A percentile compares a stretch with the other conserved stretches of the same genome.
phyloP scores from a whole-genome alignment of 2,113 vertebrate species.

The Python bivittatus region DNA sequence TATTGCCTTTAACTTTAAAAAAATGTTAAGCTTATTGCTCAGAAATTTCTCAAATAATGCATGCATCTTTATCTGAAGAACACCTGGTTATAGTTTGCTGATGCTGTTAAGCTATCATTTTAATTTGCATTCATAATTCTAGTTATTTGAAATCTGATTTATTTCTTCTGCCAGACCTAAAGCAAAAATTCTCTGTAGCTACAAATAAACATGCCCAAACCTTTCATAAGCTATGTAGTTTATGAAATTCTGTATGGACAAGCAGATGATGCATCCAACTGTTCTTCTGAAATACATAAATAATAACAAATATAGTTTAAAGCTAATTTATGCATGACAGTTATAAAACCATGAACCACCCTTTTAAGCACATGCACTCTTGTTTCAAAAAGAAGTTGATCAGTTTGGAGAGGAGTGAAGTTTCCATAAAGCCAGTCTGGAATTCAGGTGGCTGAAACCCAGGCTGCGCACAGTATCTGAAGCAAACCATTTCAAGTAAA shows the following conservation, averaged over 20 bases:
- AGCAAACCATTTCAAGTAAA: background rate
- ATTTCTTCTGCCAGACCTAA: conserved; percentile 15
- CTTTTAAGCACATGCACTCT: background rate
- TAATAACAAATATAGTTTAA: conserved; percentile 7
- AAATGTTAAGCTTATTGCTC: background rate
- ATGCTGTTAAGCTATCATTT: background rate
- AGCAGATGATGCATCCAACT: conserved; percentile 2
- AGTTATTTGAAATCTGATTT: background rate
- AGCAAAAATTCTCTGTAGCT: background rate
- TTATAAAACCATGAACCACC: background rate
- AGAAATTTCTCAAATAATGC: background rate
- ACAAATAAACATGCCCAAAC: conserved; percentile 9
- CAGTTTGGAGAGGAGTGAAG: background rate
- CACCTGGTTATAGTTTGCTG: background rate
- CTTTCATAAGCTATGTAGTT: conserved; percentile 13
- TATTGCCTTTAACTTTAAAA: conserved; percentile 16
- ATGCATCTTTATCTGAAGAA: conserved; percentile 20
- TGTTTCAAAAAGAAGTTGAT: conserved; percentile 1
- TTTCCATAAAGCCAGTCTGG: background rate
- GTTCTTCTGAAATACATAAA: conserved; percentile 12
- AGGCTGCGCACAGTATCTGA: background rate
- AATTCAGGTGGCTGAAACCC: background rate
- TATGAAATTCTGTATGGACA: background rate
- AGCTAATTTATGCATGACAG: background rate
- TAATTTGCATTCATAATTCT: background rate